Evolutionary conservation across 2,797 vertebrate genomes (phyloP).

Genomic region (Pangasius mekongensis): DNA sequence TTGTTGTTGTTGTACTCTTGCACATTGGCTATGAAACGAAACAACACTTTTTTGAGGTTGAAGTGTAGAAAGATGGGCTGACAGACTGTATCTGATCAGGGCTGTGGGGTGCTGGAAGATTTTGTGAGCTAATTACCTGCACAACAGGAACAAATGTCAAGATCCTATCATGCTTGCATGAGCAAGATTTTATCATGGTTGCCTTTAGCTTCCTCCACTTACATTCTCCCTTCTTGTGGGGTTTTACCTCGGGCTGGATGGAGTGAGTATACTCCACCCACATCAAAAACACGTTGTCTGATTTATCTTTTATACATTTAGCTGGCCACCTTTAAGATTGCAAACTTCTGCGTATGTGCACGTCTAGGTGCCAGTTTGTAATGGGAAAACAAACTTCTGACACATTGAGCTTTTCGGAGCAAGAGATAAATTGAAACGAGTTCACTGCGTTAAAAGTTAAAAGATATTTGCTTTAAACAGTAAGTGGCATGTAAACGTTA

Average conservation of each 20-base stretch:
- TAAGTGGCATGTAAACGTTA: background rate
- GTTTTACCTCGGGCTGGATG: constrained; percentile 12
- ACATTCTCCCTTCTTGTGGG: background rate
- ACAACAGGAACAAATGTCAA: constrained; percentile 37
- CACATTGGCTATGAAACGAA: background rate
- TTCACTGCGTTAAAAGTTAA: background rate
- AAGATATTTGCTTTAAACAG: background rate
- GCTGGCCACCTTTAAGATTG: background rate
- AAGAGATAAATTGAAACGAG: background rate
- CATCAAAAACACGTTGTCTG: background rate
- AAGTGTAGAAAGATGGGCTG: background rate
- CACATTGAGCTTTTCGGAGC: background rate
- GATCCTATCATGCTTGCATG: constrained; percentile 29
- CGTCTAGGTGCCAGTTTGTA: background rate
- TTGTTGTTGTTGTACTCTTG: background rate
- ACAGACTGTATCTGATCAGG: constrained; percentile 32
- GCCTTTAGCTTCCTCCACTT: constrained; percentile 30
- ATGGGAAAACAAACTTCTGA: background rate
- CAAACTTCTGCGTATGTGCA: constrained; percentile 4
- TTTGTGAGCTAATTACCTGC: constrained; percentile 29
- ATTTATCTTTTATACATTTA: background rate
- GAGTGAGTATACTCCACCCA: background rate
- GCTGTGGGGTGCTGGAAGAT: constrained; percentile 20
- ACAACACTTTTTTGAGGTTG: background rate
- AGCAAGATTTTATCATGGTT: constrained; percentile 31